Evolutionary conservation across 2,113 vertebrate species (phyloP), one percentile per base, ranked within the genome.

Genomic region (Archilochus colubris): DNA sequence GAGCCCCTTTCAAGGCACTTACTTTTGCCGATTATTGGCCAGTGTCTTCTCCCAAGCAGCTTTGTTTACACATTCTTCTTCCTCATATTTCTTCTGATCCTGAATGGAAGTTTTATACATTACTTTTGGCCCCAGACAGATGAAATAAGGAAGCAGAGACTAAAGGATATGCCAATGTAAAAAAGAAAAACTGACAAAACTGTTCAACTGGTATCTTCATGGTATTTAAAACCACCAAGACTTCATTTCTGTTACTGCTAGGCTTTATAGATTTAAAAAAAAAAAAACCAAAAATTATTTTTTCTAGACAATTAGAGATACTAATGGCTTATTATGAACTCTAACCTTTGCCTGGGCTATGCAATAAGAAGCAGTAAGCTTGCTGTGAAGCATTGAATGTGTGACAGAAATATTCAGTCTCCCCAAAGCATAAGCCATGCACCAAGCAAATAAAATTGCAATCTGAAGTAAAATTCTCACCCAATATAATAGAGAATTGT

Each of bases 1-100:
- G n/a, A 75, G n/a, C 27, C 44, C 31, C n/a, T 90, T 66, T 48
- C 82, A 78, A 10, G 21, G 17, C 61, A 82, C 98, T 98, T 95
- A 99, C 99, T 98, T 99, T 94, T 98, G 99, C 53, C 98, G 98
- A 61, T 98, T 98, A 96, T 98, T 99, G 59, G 94, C 91, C 96
- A 99, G 98, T 75, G 99, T 99, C 97, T 99, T 99, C 95, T 99
- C 98, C 99, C 99, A 99, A 2, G 98, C 98, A 83, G 96, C 97
- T 98, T 98, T 99, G 97, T 97, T 99, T 63, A 97, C 96, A 94
- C 95, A 97, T 92, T 99, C 99, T 87, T 99, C 99, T 21, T 96
- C 91, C 95, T 99, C 98, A 36, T 99, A 99, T 94, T 99, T 99
- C 53, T 98, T 97, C 95, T 98, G 99, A 92, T 99, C 99, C 99